phyloP scores from a whole-genome alignment of 1,140 invertebrate genomes.

The Macrosteles quadrilineatus region DNA sequence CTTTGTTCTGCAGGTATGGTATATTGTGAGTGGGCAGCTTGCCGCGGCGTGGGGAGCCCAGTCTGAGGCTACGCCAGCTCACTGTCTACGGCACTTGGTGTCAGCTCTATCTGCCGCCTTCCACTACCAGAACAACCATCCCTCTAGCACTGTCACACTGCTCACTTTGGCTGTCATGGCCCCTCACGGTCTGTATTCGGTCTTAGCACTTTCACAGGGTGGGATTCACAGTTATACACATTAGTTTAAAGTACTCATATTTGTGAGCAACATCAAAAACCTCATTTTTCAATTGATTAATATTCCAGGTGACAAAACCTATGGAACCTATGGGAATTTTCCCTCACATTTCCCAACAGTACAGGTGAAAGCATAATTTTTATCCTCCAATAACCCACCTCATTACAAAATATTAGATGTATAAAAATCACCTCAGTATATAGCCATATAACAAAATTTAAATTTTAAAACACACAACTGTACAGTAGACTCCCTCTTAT shows the following conservation, averaged over 20 bases:
- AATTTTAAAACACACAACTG: too few relatives aligned
- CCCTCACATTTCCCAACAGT: background rate
- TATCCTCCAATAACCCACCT: too few relatives aligned
- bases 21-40: background rate
- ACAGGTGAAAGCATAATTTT: background rate
- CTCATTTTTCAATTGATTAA: background rate
- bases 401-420: too few relatives aligned
- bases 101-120: background rate
- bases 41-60: background rate
- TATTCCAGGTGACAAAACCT: background rate
- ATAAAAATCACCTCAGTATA: too few relatives aligned
- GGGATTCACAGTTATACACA: too few relatives aligned
- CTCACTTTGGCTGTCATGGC: background rate
- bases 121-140: conserved; percentile 5
- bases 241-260: background rate
- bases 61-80: background rate
- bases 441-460: too few relatives aligned
- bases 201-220: too few relatives aligned
- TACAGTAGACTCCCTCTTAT: too few relatives aligned
- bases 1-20: too few relatives aligned
- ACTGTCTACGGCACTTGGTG: background rate
- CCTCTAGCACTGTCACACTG: background rate
- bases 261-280: background rate
- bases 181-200: background rate
- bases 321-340: background rate